Evolutionary conservation across 2,888 invertebrate species (phyloP).

Genomic region (Patella depressa): DNA sequence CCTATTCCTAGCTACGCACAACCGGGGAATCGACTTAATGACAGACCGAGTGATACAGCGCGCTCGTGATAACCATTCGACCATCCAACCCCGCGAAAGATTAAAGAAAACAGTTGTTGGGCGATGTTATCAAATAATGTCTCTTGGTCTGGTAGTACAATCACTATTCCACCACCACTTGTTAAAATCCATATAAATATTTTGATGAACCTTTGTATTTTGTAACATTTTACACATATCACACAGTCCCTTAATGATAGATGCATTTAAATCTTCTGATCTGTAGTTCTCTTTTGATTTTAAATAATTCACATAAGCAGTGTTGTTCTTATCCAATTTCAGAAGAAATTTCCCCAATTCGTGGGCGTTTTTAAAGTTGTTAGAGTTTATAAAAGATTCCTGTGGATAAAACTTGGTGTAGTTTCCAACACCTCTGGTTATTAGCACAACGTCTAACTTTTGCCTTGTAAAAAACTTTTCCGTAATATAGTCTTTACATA

Average conservation of each 20-base stretch:
- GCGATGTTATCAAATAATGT: too few species aligned
- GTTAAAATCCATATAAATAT: too few species aligned
- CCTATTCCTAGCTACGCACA: too few species aligned
- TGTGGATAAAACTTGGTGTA: slow-evolving; percentile 25
- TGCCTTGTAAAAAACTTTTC: slow-evolving; percentile 32
- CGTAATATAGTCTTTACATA: slow-evolving; percentile 37
- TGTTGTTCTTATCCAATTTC: background rate
- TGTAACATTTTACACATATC: background rate
- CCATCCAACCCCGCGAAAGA: too few species aligned
- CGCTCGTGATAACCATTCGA: too few species aligned
- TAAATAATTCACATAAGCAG: background rate
- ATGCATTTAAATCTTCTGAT: too few species aligned
- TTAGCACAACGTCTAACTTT: slow-evolving; percentile 22
- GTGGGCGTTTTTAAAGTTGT: slow-evolving; percentile 15
- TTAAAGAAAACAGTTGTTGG: too few species aligned
- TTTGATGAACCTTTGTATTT: background rate
- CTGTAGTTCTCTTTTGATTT: background rate
- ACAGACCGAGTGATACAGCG: too few species aligned
- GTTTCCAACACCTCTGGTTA: slow-evolving; percentile 32
- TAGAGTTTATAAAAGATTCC: slow-evolving; percentile 19
- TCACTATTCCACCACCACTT: too few species aligned
- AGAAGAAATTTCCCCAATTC: slow-evolving; percentile 22
- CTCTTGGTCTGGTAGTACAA: too few species aligned
- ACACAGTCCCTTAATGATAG: background rate
- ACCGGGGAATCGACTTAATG: too few species aligned